Evolutionary conservation across 2,888 invertebrate genomes (phyloP), one percentile per base, ranked within the genome.

Genomic region (Phymatocera aterrima): DNA sequence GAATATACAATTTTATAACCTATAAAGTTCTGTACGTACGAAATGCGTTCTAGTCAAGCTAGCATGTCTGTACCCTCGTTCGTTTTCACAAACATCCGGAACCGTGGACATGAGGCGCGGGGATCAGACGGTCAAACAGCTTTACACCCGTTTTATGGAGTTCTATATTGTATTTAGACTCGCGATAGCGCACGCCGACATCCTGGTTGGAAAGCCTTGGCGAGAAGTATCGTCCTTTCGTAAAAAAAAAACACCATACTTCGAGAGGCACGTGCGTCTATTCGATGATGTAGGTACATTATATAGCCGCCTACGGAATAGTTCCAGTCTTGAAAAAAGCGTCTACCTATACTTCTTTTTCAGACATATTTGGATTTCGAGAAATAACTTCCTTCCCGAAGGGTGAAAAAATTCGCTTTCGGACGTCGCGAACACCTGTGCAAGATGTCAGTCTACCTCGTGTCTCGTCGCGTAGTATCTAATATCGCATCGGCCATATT

Each of bases 101-200:
- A 78, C 31, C 54, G 79, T 79, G 77, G 77, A 81, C 80, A 79
- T 68, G 77, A 80, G 81, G 81, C 81, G 79, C 80, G 78, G 79
- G 79, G 81, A 82, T 82, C 81, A 81, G 82, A 83, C 84, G 85
- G 81, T 81, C 84, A 85, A 87, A 86, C 85, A 87, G 85, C 83
- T 87, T 87, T 87, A 87, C 86, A 86, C 86, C 85, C 85, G 83
- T 87, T 87, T 87, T 88, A 87, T 87, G 85, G 84, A 83, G 83
- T 82, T 84, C 84, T 84, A 87, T 87, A 87, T 87, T 86, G 85
- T 85, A 86, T 87, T 87, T 83, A 83, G 85, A 85, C 83, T 84
- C 83, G 87, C 84, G 87, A 88, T 87, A 88, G 85, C 80, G 83
- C 86, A 87, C 86, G 83, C 79, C 82, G 37, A 24, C 28, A 46